phyloP scores from a whole-genome alignment of 2,113 vertebrate genomes.

The Syngnathoides biaculeatus region DNA sequence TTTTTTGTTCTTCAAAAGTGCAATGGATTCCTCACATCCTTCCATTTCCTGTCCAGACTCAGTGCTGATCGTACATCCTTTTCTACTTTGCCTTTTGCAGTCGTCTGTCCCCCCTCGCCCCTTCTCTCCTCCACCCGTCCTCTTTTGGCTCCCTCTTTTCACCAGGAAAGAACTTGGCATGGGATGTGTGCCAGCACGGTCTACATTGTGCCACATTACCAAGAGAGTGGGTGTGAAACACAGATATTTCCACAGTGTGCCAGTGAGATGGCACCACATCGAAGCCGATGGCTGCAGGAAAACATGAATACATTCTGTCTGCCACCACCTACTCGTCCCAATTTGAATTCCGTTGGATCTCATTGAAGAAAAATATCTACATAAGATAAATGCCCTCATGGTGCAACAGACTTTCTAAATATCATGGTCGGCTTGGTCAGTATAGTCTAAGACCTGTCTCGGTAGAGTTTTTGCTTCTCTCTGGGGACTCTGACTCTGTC shows the following conservation, averaged over 20 bases:
- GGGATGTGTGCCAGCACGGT: constrained; percentile 48
- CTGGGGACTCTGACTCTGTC: background rate
- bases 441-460: background rate
- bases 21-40: constrained; percentile 34
- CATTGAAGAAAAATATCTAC: constrained; percentile 19
- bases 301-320: constrained; percentile 56
- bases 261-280: constrained; percentile 52
- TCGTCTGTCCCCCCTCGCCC: constrained; percentile 42
- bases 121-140: constrained; percentile 40
- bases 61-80: constrained; percentile 35
- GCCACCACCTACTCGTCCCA: constrained; percentile 39
- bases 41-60: constrained; percentile 39
- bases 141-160: constrained; percentile 44
- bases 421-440: background rate
- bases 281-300: constrained; percentile 53
- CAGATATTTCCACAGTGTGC: constrained; percentile 54
- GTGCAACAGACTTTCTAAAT: background rate
- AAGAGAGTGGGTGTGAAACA: constrained; percentile 65
- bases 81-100: constrained; percentile 14
- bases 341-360: constrained; percentile 35
- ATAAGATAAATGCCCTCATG: constrained; percentile 10
- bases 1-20: constrained; percentile 35
- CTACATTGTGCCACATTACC: constrained; percentile 51
- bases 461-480: background rate
- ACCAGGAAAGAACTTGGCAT: constrained; percentile 43